Percentiles rank a stretch among this genome's conserved stretches.
Conservation (phyloP, 2,113 vertebrate genomes). For the Peromyscus californicus region DNA sequence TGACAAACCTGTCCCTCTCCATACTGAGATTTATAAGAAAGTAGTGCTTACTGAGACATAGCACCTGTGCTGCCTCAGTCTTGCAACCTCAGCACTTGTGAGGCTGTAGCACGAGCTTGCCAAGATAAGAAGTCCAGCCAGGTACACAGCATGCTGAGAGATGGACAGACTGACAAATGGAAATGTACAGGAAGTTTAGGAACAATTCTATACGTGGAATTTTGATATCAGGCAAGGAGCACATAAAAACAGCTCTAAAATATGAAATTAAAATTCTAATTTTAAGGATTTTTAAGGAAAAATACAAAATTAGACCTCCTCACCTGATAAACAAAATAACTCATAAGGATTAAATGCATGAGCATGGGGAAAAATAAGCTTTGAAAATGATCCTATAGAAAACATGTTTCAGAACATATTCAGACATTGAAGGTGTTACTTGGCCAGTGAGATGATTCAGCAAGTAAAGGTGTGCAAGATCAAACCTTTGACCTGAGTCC, state of each 20-base stretch:
- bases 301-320: constrained; percentile 12
- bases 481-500: neutral
- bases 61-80: neutral
- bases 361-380: neutral
- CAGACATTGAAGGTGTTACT: neutral
- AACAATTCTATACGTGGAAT: neutral
- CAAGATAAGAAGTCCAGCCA: neutral
- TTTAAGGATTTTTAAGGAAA: neutral
- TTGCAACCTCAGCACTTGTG: neutral
- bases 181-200: neutral
- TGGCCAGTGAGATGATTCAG: no score
- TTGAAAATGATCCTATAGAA: neutral
- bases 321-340: neutral
- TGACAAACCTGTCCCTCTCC: neutral
- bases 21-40: neutral
- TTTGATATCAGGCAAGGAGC: neutral
- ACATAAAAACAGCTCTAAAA: neutral
- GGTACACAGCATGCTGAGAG: neutral
- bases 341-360: neutral
- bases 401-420: neutral
- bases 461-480: no score
- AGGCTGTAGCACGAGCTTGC: neutral
- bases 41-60: neutral
- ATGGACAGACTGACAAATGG: neutral
- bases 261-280: neutral